Conservation (phyloP, 2,113 vertebrate species). For the Melanerpes formicivorus region DNA sequence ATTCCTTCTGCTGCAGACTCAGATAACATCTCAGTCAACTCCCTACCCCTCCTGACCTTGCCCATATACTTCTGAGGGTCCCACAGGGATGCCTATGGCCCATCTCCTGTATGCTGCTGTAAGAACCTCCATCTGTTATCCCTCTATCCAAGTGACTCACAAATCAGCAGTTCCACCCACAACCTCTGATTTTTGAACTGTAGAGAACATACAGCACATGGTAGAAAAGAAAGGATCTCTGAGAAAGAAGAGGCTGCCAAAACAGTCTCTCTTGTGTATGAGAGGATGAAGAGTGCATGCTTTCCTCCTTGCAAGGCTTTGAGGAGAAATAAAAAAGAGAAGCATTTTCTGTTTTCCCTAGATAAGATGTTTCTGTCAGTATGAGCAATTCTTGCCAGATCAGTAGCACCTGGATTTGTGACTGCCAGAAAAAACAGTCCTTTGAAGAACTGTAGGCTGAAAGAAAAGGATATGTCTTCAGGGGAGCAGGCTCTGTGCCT, state of each 20-base stretch:
- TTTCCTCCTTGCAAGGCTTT: background rate
- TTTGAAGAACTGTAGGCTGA: slow-evolving; percentile 21
- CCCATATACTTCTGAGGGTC: fast-evolving
- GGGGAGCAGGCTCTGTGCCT: background rate
- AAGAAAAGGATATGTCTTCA: slow-evolving; percentile 19
- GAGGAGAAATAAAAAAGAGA: background rate
- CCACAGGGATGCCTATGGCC: background rate
- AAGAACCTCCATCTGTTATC: background rate
- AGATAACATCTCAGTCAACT: background rate
- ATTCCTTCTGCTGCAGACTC: background rate
- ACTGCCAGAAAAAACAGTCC: slow-evolving; percentile 31
- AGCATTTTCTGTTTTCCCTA: background rate
- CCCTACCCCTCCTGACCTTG: background rate
- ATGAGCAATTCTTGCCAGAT: background rate
- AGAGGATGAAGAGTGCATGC: background rate
- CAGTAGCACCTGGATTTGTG: slow-evolving; percentile 39
- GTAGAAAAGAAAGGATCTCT: background rate
- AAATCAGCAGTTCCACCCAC: background rate
- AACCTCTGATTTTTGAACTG: background rate
- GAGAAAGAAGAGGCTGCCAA: background rate
- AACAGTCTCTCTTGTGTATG: background rate
- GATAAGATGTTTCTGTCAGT: background rate
- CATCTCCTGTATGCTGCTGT: fast-evolving
- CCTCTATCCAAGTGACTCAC: background rate
- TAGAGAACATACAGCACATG: background rate